Conservation (phyloP, 2,888 invertebrate species). For the Drosophila picticornis region DNA sequence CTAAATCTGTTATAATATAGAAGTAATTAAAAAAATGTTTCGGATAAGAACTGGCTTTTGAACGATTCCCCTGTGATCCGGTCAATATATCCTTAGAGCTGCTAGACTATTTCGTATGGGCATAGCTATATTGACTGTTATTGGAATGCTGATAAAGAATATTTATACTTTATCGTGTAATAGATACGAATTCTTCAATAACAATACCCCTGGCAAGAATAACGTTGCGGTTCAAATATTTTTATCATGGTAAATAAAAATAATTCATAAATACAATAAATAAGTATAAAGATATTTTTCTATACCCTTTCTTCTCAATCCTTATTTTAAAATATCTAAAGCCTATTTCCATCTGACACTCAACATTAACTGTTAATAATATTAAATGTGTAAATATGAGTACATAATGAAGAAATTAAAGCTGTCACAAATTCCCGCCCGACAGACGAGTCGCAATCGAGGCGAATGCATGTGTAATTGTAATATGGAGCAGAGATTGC, state of each 20-base stretch:
- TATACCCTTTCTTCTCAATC: background rate
- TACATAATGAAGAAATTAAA: background rate
- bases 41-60: background rate
- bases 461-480: conserved; percentile 32
- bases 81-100: background rate
- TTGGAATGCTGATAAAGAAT: conserved; percentile 2
- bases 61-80: background rate
- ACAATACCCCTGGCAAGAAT: background rate
- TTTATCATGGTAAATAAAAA: background rate
- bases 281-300: too few species aligned
- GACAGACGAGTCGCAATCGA: conserved; percentile 41
- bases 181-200: background rate
- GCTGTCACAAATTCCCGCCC: conserved; percentile 15
- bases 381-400: background rate
- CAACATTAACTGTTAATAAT: background rate
- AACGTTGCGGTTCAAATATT: accelerated
- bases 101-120: background rate
- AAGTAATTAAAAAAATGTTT: background rate
- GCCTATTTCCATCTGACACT: background rate
- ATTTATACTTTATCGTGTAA: background rate
- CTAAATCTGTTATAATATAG: background rate
- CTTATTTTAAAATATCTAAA: background rate
- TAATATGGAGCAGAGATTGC: conserved; percentile 67
- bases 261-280: background rate
- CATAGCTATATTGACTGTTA: background rate